A percentile compares a stretch with the other conserved stretches of the same genome.
phyloP scores from a whole-genome alignment of 2,113 vertebrate species.

The Pterophyllum scalare region DNA sequence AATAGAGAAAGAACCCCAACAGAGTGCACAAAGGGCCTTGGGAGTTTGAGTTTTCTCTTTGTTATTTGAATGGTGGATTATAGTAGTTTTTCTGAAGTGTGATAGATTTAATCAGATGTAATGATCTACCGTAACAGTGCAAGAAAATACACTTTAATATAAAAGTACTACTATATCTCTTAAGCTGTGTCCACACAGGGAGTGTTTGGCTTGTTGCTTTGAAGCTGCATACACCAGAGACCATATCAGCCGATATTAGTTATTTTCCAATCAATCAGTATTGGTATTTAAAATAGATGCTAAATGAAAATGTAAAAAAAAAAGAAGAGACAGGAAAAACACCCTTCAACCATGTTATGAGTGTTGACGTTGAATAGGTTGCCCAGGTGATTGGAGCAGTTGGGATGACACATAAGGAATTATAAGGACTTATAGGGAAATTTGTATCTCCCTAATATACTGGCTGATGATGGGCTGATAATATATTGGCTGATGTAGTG shows the following conservation, averaged over 20 bases:
- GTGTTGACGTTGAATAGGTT: background rate
- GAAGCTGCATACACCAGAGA: no score
- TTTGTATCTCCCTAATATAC: no score
- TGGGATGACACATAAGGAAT: background rate
- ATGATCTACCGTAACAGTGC: background rate
- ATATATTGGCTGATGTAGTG: background rate
- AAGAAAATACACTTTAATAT: background rate
- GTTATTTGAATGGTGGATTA: background rate
- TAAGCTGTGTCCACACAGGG: no score
- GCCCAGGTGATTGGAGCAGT: background rate
- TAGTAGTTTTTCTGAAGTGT: background rate
- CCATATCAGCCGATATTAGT: background rate
- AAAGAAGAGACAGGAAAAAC: background rate
- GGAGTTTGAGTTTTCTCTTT: background rate
- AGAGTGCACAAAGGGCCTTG: background rate
- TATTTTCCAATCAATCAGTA: background rate
- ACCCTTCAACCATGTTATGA: background rate
- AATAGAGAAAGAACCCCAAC: background rate
- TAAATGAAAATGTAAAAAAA: background rate
- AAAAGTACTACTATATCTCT: no score
- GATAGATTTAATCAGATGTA: background rate
- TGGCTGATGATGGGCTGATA: no score
- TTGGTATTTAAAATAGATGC: background rate
- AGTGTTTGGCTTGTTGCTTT: no score
- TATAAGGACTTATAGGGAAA: background rate